These are phyloP conservation scores for Pseudochromis fuscus DNA, from an alignment of 2,797 vertebrate species.

Conservation along the genomic window DNA sequence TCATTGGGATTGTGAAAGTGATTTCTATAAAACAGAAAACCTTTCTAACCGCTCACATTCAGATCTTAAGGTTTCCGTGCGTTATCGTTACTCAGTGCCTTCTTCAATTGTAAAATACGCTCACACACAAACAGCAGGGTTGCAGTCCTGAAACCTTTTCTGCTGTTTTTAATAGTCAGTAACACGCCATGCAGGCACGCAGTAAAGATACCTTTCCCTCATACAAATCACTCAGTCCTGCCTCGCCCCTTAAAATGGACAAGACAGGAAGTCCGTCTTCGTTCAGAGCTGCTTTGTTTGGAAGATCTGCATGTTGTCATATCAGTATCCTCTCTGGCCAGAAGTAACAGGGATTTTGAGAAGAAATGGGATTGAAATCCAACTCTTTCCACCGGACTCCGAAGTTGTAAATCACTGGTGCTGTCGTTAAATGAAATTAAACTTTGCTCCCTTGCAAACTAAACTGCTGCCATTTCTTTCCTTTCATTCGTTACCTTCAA, in stretches of 20 bases:
- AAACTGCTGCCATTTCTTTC: constrained; percentile 24
- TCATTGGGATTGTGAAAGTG: constrained; percentile 66
- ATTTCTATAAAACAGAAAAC: constrained; percentile 78
- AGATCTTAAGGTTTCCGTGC: constrained; percentile 55
- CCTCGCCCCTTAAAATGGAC: constrained; percentile 23
- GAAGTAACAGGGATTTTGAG: constrained; percentile 5
- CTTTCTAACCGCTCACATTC: constrained; percentile 70
- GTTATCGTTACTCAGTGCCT: constrained; percentile 44
- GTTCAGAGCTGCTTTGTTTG: constrained; percentile 22
- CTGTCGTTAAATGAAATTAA: constrained; percentile 32
- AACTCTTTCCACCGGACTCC: constrained; percentile 10
- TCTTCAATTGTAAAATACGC: constrained; percentile 48
- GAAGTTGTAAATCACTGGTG: constrained; percentile 35
- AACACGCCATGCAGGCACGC: constrained; percentile 50
- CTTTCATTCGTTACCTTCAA: constrained; percentile 57
- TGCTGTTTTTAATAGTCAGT: constrained; percentile 48
- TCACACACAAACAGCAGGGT: constrained; percentile 50
- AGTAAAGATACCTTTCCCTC: constrained; percentile 49
- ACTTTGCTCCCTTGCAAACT: constrained; percentile 39
- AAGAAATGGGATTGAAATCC: neutral
- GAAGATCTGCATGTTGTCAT: neutral
- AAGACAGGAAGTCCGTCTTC: constrained; percentile 16
- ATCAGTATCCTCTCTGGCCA: constrained; percentile 8
- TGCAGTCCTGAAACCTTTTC: constrained; percentile 41
- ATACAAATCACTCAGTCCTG: constrained; percentile 27